Evolutionary conservation across 1,140 invertebrate species (phyloP), one percentile per base, ranked within the genome.

Genomic region (Antheraea mylitta): DNA sequence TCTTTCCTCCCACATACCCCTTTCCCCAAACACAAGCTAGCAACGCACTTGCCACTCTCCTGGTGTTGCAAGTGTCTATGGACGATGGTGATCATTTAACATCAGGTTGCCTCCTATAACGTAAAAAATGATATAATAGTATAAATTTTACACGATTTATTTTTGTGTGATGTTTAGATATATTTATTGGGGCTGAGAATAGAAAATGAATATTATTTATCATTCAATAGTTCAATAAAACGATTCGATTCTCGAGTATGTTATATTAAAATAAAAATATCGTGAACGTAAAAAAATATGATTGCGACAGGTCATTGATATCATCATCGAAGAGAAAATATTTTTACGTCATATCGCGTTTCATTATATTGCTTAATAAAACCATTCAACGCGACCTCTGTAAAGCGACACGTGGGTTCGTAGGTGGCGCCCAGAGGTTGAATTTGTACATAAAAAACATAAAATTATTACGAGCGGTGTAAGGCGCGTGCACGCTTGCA

Each of bases 381-480:
- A 64, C 63, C 30, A 42, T 64, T 45, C 36, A 42, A 30, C 19
- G n/a, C 38, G 37, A 42, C 38, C 63, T 64, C 62, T 42, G 59
- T 66, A 18, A 73, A 58, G 70, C 60, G 68, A 69, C 65, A 58
- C 60, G 53, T 45, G 19, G 18, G 36, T 59, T 63, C 65, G 67
- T 69, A 64, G 62, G 70, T 68, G 70, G 68, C 68, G 70, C 70
- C 68, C 63, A 67, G 59, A 69, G 67, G 67, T 70, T 30, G 66
- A 42, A 37, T 36, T 42, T 65, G 67, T 66, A 64, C 64, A 76
- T 76, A 73, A 75, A 75, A 72, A 72, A 70, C 66, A 71, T 76
- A 64, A 73, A 76, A 67, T 62, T 67, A 67, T 73, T 64, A 69
- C 63, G 63, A 68, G 18, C 38, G 60, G 64, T 58, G 64, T 68